Base-by-base conservation (phyloP, 2,797 vertebrate genomes). In the Mallotus villosus region DNA sequence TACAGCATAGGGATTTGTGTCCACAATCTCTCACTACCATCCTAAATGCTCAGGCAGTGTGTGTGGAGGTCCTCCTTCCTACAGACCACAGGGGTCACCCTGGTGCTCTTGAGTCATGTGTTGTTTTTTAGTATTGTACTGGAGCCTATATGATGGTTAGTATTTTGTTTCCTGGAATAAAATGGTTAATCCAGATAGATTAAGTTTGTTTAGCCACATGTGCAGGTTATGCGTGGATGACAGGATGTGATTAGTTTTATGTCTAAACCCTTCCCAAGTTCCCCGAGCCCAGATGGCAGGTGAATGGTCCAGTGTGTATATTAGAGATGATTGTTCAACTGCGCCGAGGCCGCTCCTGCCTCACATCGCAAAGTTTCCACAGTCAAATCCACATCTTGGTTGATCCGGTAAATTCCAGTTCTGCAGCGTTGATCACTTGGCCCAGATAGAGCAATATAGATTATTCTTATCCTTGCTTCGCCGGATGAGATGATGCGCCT, bases 401-500 rank as follows among this genome's bases (percentile, higher is more conserved):
- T 83, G 60, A 74, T 73, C 63, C 59, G 73, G 82, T 71, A 73
- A 71, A 79, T 81, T 86, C 58, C 81, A 84, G 79, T 83, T 84
- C 78, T 72, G 83, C 82, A 57, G 76, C 78, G 84, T 84, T 90
- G 87, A 89, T 88, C 84, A 77, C 84, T 85, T 89, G 87, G 88
- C 85, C 88, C 86, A 86, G 83, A 87, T 87, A 89, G 87, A 87
- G 87, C 83, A 85, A 78, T 85, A 87, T 84, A 80, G 85, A 92
- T 91, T 87, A 87, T 81, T 86, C 80, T 85, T 82, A 87, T 86
- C 81, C 82, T 63, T 49, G 49, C 78, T 68, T 69, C 75, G 73
- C 71, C 22, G 5, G 60, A 63, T 80, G 68, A 79, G 82, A 67
- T 76, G 78, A 85, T 81, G 81, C 85, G 37, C 64, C 8, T 29